Evolutionary conservation across 2,797 vertebrate species (phyloP).

Genomic region (Podarcis lilfordi): DNA sequence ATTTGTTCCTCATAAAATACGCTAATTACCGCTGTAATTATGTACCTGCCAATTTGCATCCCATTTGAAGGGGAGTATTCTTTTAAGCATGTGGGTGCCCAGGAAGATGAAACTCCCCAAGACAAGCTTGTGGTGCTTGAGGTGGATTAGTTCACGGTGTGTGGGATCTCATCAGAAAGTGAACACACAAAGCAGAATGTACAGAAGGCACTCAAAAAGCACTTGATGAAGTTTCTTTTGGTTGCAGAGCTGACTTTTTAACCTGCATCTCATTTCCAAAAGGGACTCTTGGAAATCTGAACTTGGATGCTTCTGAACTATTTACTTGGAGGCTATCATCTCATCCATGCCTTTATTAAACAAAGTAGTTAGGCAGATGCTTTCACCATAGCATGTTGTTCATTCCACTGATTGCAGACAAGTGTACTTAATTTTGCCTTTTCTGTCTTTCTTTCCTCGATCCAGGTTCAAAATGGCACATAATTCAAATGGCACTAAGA

Average conservation of each 20-base stretch:
- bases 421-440: background rate
- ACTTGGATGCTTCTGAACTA: background rate
- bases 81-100: background rate
- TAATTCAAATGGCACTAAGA: background rate
- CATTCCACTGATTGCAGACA: background rate
- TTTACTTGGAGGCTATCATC: background rate
- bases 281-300: slow-evolving; percentile 1
- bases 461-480: background rate
- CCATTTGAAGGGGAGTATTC: slow-evolving; percentile 2
- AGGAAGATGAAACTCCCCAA: slow-evolving; percentile 1
- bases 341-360: background rate
- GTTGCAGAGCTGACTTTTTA: slow-evolving; percentile 8
- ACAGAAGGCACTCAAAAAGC: background rate
- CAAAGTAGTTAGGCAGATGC: background rate
- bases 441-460: background rate
- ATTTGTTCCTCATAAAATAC: slow-evolving; percentile 23
- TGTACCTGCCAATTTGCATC: slow-evolving; percentile 5
- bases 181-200: background rate
- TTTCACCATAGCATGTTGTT: background rate
- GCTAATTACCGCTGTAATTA: slow-evolving; percentile 16
- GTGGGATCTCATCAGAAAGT: background rate
- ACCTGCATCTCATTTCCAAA: slow-evolving; percentile 6
- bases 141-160: background rate
- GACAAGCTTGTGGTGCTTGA: background rate
- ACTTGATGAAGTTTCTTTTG: background rate